Evolutionary conservation across 2,797 vertebrate genomes (phyloP), one percentile per base, ranked within the genome.

Genomic region (Sebastes melanostomus): DNA sequence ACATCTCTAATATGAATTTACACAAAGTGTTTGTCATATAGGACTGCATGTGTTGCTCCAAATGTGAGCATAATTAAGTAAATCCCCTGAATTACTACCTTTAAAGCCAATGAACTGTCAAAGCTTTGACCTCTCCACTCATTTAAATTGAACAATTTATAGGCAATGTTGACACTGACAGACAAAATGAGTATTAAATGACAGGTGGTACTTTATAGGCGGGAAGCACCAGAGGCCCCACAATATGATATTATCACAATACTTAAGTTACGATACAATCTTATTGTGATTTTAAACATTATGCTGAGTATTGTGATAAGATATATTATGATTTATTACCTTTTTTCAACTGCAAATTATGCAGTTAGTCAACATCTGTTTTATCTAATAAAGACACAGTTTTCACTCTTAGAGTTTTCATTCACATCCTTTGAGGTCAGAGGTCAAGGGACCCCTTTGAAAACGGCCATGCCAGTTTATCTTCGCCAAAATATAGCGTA

Each of bases 1-100:
- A 78, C 30, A 50, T 50, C 34, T 59, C 76, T 69, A 22, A 71
- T 71, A 78, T 69, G 34, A 38, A 78, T 63, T 66, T 75, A 38
- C 29, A 65, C 10, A 36, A 73, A 56, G 55, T 42, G 4, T 54
- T 70, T 50, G 36, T 46, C 66, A 58, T 32, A 54, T 25, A 70
- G 22, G 12, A 55, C 18, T 3, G 24, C 8, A 4, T 18, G 50
- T 56, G 67, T 66, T 76, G 60, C 55, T 52, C 54, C 24, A 61
- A 75, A 69, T 14, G 52, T 22, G 8, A 77, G 66, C 18, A 65
- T 14, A 36, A 32, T 55, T 38, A 22, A 54, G 18, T 18, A 52
- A 66, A 60, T 34, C 6, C 20, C 52, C 13, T 16, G 13, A 77
- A 24, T 61, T 14, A 46, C 30, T 46, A 13, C 18, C 4, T 38